Percentiles rank a stretch among this genome's conserved stretches.
Conservation (phyloP, 2,113 vertebrate genomes). For the Lampris incognitus region DNA sequence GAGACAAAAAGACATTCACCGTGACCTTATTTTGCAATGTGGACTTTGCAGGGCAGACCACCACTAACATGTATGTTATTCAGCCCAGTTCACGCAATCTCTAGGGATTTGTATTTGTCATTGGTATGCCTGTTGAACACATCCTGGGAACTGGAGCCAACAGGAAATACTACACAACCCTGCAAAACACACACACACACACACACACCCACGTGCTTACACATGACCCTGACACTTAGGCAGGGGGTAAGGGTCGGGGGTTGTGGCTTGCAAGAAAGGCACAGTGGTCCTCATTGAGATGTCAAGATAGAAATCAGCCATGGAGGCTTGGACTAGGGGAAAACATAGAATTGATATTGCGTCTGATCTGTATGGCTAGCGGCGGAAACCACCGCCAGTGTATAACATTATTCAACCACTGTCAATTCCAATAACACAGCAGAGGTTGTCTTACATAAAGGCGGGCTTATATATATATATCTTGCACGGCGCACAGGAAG, state of each 20-base stretch:
- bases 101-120: constrained; percentile 22
- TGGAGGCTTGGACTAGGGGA: constrained; percentile 30
- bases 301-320: constrained; percentile 64
- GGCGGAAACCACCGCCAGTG: constrained; percentile 58
- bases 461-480: constrained; percentile 44
- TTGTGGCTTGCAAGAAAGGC: constrained; percentile 22
- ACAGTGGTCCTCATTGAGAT: constrained; percentile 63
- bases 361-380: constrained; percentile 54
- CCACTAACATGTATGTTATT: constrained; percentile 18
- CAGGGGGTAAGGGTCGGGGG: neutral
- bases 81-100: constrained; percentile 7
- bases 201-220: neutral
- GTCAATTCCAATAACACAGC: constrained; percentile 51
- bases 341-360: constrained; percentile 56
- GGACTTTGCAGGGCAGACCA: neutral
- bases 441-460: constrained; percentile 46
- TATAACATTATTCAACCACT: constrained; percentile 63
- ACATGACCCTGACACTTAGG: constrained; percentile 3
- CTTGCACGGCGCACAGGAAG: constrained; percentile 51
- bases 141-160: constrained; percentile 51
- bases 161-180: constrained; percentile 35
- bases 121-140: constrained; percentile 51
- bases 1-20: neutral
- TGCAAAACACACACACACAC: neutral
- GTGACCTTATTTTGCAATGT: neutral